phyloP scores from a whole-genome alignment of 2,888 invertebrate genomes.

The Dasysyrphus albostriatus region DNA sequence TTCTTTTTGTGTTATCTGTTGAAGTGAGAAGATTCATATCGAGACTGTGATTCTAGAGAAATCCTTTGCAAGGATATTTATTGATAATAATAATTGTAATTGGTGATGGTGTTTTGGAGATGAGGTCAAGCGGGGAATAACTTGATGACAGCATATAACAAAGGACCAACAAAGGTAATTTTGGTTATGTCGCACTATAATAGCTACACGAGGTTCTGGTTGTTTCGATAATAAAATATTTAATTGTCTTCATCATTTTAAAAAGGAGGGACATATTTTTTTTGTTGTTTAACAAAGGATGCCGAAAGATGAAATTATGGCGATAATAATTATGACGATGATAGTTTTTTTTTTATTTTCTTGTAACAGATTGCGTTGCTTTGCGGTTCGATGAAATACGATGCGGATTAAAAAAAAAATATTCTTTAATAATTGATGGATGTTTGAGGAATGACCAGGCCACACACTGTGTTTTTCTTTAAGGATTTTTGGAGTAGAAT shows the following conservation, averaged over 20 bases:
- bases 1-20: conserved; percentile 29
- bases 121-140: conserved; percentile 40
- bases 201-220: conserved; percentile 12
- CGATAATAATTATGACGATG: conserved; percentile 55
- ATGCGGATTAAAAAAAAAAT: conserved; percentile 43
- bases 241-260: conserved; percentile 61
- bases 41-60: conserved; percentile 28
- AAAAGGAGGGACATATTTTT: conserved; percentile 3
- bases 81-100: conserved; percentile 54
- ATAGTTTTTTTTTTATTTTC: conserved; percentile 14
- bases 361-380: conserved; percentile 13
- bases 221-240: conserved; percentile 63
- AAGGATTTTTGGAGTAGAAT: too few relatives aligned
- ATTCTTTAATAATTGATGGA: conserved; percentile 8
- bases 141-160: conserved; percentile 67
- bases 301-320: conserved; percentile 59
- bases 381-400: conserved; percentile 52
- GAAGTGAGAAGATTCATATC: conserved; percentile 74
- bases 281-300: conserved; percentile 32
- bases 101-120: conserved; percentile 52
- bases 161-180: conserved; percentile 38
- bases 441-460: conserved; percentile 36
- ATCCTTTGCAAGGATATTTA: conserved; percentile 24
- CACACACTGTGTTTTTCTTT: conserved; percentile 46
- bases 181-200: conserved; percentile 38